Conservation (phyloP, 2,113 vertebrate genomes). For the Pterophyllum scalare region DNA sequence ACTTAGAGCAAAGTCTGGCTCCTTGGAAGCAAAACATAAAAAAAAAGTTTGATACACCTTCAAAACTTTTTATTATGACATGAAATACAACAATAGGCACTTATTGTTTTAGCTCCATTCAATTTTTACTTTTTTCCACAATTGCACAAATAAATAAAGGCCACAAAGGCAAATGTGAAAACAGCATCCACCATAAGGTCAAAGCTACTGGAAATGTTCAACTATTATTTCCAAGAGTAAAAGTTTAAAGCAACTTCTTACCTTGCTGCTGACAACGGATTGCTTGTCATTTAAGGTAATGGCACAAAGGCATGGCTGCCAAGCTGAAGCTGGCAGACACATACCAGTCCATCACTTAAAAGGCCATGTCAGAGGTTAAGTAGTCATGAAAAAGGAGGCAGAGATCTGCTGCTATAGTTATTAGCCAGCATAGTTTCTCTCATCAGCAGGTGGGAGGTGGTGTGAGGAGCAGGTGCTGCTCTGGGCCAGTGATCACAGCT, state of each 20-base stretch:
- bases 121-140: neutral
- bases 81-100: neutral
- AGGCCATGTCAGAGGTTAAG: slow-evolving; percentile 79
- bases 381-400: slow-evolving; percentile 74
- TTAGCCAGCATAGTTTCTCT: slow-evolving; percentile 72
- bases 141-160: neutral
- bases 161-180: rapidly evolving
- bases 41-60: neutral
- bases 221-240: neutral
- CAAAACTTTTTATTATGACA: neutral
- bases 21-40: neutral
- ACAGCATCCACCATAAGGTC: neutral
- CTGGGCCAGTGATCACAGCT: slow-evolving; percentile 71
- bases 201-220: slow-evolving; percentile 36
- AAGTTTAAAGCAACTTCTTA: slow-evolving; percentile 30
- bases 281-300: slow-evolving; percentile 66
- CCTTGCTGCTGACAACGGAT: slow-evolving; percentile 45
- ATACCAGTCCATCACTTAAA: slow-evolving; percentile 75
- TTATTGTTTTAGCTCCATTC: neutral
- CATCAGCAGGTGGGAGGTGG: slow-evolving; percentile 76
- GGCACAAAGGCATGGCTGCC: slow-evolving; percentile 54
- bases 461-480: slow-evolving; percentile 74
- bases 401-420: slow-evolving; percentile 70
- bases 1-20: no score
- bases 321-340: slow-evolving; percentile 70